These are phyloP conservation scores for Battus philenor DNA, from an alignment of 1,140 invertebrate species.

Conservation along the genomic window DNA sequence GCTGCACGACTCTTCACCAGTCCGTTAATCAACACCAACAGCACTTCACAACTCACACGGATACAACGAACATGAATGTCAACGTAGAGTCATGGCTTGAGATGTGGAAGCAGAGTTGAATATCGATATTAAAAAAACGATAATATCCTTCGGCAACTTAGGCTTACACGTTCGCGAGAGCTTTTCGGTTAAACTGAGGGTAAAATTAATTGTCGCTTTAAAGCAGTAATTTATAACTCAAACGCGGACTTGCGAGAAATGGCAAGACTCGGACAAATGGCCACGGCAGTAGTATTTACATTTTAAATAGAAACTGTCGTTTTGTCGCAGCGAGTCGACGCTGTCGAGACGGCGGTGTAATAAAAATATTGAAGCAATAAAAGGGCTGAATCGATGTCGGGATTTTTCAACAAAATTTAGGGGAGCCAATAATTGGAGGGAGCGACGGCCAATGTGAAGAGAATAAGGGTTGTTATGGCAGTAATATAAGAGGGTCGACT, in stretches of 20 bases:
- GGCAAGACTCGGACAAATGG: constrained; percentile 11
- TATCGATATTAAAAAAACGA: constrained; percentile 47
- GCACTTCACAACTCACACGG: constrained; percentile 44
- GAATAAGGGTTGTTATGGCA: constrained; percentile 66
- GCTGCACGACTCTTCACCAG: constrained; percentile 21
- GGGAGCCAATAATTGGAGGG: constrained; percentile 70
- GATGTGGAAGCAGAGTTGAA: constrained; percentile 43
- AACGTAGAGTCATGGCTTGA: constrained; percentile 56
- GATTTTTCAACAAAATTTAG: constrained; percentile 60
- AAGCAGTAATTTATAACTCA: constrained; percentile 15
- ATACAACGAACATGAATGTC: constrained; percentile 39
- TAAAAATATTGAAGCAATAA: constrained; percentile 60
- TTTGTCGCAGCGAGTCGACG: constrained; percentile 14
- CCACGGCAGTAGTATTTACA: constrained; percentile 15
- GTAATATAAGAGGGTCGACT: constrained; percentile 56
- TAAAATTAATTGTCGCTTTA: constrained; percentile 31
- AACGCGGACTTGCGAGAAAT: constrained; percentile 7
- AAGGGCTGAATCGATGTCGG: constrained; percentile 41
- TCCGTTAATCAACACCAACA: constrained; percentile 29
- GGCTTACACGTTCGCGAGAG: constrained; percentile 29
- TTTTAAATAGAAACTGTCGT: constrained; percentile 11
- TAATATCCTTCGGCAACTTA: constrained; percentile 44
- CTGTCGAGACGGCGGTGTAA: constrained; percentile 18
- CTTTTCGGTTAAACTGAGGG: constrained; percentile 33
- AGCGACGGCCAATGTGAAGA: constrained; percentile 50